phyloP scores from a whole-genome alignment of 2,888 invertebrate species.

The Ischnus inquisitorius region DNA sequence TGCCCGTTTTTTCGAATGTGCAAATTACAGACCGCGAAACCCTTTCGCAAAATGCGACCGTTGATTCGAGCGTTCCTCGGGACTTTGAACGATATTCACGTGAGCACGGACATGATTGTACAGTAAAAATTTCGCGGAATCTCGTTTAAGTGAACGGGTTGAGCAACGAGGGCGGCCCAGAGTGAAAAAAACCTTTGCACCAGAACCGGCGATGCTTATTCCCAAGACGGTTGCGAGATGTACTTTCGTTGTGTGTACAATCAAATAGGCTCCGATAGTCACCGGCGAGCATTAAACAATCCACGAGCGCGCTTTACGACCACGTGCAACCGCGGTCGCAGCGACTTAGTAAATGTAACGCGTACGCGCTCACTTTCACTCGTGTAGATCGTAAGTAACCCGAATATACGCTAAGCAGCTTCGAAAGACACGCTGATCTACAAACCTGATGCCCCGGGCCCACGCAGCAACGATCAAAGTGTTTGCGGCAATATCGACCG shows the following conservation, averaged over 20 bases:
- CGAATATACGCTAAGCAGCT: neutral
- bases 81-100: neutral
- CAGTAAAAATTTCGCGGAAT: neutral
- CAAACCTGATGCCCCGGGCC: slow-evolving; percentile 76
- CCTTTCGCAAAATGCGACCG: no score
- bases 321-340: neutral
- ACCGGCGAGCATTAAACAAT: slow-evolving; percentile 28
- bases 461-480: slow-evolving; percentile 78
- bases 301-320: slow-evolving; percentile 33
- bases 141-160: slow-evolving; percentile 13
- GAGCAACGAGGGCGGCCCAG: neutral
- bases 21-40: no score
- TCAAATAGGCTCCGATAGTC: neutral
- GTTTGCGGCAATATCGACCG: slow-evolving; percentile 78
- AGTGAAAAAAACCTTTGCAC: slow-evolving; percentile 11
- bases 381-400: neutral
- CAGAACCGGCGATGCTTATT: slow-evolving; percentile 8
- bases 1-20: no score
- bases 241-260: slow-evolving; percentile 1
- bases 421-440: slow-evolving; percentile 12
- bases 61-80: neutral
- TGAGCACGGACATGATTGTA: neutral
- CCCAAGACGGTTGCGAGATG: neutral
- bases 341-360: slow-evolving; percentile 7
- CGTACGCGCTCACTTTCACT: slow-evolving; percentile 50